A percentile compares a stretch with the other conserved stretches of the same genome.
These are phyloP conservation scores for Eulithis testata DNA, from an alignment of 2,888 invertebrate genomes.

Conservation along the genomic window DNA sequence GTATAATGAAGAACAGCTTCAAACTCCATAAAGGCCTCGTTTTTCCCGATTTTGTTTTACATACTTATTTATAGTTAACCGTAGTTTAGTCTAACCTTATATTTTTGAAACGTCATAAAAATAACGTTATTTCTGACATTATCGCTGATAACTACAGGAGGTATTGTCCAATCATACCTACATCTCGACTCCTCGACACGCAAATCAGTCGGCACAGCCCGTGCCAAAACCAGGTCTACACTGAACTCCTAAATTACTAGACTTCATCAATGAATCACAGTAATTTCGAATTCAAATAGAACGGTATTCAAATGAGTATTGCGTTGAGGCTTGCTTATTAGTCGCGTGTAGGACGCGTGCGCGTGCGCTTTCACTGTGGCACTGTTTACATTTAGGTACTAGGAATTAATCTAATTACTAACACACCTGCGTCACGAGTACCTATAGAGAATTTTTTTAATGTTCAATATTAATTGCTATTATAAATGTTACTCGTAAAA, in stretches of 20 bases:
- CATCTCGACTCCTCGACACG: not conserved
- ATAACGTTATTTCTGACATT: too few species aligned
- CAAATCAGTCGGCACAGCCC: not conserved
- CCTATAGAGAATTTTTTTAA: too few species aligned
- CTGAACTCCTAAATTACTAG: constrained; percentile 23
- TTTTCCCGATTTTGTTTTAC: too few species aligned
- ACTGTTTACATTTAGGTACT: constrained; percentile 1
- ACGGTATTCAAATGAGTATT: constrained; percentile 70
- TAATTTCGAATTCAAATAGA: constrained; percentile 71
- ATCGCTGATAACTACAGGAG: too few species aligned
- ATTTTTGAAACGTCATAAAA: too few species aligned
- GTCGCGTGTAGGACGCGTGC: constrained; percentile 63
- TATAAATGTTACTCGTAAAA: too few species aligned
- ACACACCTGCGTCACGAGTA: not conserved
- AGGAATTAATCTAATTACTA: constrained; percentile 9
- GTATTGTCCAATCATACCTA: too few species aligned
- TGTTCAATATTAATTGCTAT: too few species aligned
- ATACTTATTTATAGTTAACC: too few species aligned
- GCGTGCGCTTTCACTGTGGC: constrained; percentile 50
- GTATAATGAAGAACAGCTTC: too few species aligned
- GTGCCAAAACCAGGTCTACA: constrained; percentile 10
- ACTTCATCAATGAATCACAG: constrained; percentile 63
- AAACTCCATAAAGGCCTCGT: too few species aligned
- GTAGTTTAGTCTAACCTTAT: too few species aligned
- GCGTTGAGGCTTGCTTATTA: constrained; percentile 55